Conservation (phyloP, 2,113 vertebrate genomes). For the Myrmecobius fasciatus region DNA sequence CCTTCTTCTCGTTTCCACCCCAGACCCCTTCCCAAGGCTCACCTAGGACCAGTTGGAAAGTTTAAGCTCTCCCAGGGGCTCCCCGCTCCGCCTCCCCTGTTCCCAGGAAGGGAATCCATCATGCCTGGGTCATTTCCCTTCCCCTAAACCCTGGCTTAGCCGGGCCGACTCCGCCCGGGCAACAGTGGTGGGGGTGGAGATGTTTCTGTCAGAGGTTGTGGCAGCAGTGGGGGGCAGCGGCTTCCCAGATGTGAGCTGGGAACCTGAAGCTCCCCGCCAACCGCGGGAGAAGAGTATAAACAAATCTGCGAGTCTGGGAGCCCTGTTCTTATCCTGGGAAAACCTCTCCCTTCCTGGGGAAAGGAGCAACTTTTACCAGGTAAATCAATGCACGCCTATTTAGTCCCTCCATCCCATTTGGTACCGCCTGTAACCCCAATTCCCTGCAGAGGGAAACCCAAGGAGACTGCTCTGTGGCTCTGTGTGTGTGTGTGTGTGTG, state of each 20-base stretch:
- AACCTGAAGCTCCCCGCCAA: neutral
- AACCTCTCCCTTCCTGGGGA: neutral
- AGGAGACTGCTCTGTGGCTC: neutral
- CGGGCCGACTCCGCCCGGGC: neutral
- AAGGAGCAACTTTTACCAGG: neutral
- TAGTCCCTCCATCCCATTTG: neutral
- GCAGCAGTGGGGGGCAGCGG: conserved; percentile 26
- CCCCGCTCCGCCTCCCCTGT: neutral
- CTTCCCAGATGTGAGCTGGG: conserved; percentile 38
- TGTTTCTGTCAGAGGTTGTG: neutral
- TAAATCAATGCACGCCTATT: neutral
- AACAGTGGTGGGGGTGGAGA: neutral
- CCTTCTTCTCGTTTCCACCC: neutral
- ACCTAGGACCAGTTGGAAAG: neutral
- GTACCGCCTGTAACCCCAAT: neutral
- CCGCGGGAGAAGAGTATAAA: neutral
- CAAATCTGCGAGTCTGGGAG: neutral
- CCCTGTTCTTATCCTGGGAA: neutral
- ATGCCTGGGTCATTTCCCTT: neutral
- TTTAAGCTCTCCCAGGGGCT: neutral
- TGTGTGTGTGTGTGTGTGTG: neutral
- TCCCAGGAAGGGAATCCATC: neutral
- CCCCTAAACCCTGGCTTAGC: neutral
- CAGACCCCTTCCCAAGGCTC: neutral
- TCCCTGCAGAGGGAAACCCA: neutral